These are phyloP conservation scores for Ibidorhyncha struthersii DNA, from an alignment of 2,113 vertebrate species.

Conservation along the genomic window DNA sequence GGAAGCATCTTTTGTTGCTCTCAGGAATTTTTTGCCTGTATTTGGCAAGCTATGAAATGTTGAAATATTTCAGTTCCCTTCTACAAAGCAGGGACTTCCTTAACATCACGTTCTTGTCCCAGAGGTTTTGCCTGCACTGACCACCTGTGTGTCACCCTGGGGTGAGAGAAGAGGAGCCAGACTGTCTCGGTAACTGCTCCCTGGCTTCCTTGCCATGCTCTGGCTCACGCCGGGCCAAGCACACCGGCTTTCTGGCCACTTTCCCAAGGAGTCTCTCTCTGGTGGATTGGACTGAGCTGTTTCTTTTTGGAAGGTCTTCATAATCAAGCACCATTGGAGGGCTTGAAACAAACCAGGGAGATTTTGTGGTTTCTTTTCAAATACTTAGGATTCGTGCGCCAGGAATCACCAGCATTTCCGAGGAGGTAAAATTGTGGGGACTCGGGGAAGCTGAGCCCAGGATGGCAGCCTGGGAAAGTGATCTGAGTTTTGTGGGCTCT, in stretches of 20 bases:
- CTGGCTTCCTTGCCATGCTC: not conserved
- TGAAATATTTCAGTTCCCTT: not conserved
- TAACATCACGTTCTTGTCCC: not conserved
- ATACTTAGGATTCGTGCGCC: not conserved
- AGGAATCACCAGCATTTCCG: not conserved
- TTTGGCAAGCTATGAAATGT: not conserved
- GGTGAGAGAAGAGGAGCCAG: not conserved
- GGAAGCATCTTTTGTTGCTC: not conserved
- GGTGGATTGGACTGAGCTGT: not conserved
- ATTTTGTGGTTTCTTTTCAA: not conserved
- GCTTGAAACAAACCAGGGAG: not conserved
- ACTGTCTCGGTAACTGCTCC: not conserved
- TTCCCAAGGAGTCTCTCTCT: not conserved
- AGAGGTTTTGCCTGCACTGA: not conserved
- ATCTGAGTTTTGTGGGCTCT: not conserved
- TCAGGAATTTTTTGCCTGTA: not conserved
- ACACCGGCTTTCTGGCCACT: not conserved
- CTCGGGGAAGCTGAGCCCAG: accelerated
- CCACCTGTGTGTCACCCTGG: not conserved
- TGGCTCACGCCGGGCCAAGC: not conserved
- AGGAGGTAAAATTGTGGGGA: not conserved
- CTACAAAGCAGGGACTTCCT: not conserved
- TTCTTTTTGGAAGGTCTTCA: not conserved
- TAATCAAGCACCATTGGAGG: not conserved
- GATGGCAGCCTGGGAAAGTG: not conserved